phyloP scores from a whole-genome alignment of 2,888 invertebrate genomes.

The Caradrina kadenii region DNA sequence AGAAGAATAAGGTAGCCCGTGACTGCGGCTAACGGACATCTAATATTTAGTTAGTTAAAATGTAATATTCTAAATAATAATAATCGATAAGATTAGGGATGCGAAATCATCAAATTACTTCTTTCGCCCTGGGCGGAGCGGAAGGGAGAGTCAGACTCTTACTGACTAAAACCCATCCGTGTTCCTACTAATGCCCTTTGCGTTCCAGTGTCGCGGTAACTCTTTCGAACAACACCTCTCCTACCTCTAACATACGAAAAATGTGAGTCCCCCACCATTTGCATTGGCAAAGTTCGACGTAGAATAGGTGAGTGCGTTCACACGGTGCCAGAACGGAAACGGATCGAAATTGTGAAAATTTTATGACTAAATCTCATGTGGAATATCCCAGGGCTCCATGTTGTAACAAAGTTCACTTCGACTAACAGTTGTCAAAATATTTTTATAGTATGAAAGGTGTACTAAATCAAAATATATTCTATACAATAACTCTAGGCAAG shows the following conservation, averaged over 20 bases:
- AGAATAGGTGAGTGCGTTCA: slow-evolving; percentile 48
- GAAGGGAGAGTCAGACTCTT: too few species aligned
- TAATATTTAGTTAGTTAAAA: too few species aligned
- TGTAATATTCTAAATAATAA: too few species aligned
- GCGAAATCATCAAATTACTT: too few species aligned
- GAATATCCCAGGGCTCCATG: slow-evolving; percentile 46
- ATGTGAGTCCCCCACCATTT: slow-evolving; percentile 12
- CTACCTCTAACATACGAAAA: background rate
- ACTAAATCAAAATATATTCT: slow-evolving; percentile 79
- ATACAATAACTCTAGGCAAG: slow-evolving; percentile 74
- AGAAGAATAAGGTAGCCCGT: too few species aligned
- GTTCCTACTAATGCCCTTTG: too few species aligned
- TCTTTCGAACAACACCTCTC: too few species aligned
- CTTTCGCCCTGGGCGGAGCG: too few species aligned
- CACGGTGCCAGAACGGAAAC: slow-evolving; percentile 56
- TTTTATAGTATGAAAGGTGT: slow-evolving; percentile 76
- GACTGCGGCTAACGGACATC: too few species aligned
- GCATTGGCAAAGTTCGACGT: slow-evolving; percentile 15
- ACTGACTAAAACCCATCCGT: too few species aligned
- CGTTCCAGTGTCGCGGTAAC: too few species aligned
- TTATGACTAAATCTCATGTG: slow-evolving; percentile 50
- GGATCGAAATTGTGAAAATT: slow-evolving; percentile 56
- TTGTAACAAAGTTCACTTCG: slow-evolving; percentile 48
- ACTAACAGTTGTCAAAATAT: slow-evolving; percentile 75
- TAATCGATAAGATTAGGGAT: too few species aligned